Conservation (phyloP, 2,113 vertebrate genomes). For the Antigone vipio region DNA sequence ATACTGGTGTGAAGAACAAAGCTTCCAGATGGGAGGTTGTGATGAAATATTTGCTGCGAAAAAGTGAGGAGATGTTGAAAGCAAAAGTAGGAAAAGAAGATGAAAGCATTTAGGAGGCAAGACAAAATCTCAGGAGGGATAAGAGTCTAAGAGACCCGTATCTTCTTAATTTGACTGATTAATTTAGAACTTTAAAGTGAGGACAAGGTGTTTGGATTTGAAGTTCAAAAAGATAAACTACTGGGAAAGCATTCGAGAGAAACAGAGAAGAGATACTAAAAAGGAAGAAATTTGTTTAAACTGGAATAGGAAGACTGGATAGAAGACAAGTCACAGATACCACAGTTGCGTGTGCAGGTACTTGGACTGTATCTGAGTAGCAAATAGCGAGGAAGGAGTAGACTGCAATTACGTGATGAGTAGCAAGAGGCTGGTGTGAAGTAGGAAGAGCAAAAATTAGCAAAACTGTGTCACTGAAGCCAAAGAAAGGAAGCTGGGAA, state of each 20-base stretch:
- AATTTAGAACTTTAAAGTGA: not conserved
- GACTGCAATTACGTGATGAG: not conserved
- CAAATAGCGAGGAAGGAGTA: not conserved
- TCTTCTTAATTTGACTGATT: not conserved
- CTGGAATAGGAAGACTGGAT: not conserved
- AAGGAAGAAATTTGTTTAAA: not conserved
- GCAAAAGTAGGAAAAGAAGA: not conserved
- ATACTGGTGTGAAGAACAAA: not conserved
- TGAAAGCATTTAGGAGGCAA: not conserved
- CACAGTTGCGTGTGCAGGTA: not conserved
- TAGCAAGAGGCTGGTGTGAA: not conserved
- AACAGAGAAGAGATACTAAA: not conserved
- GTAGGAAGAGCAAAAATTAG: not conserved
- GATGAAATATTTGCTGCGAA: not conserved
- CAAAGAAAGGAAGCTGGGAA: not conserved
- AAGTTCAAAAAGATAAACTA: not conserved
- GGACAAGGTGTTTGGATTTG: not conserved
- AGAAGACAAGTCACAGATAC: not conserved
- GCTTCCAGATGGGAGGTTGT: not conserved
- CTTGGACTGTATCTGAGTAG: not conserved
- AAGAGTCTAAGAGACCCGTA: not conserved
- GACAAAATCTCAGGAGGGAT: not conserved
- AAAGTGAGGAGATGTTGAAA: not conserved
- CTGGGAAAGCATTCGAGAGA: not conserved
- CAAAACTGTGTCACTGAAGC: not conserved